Evolutionary conservation across 30 jellyfish, hydroid and myxozoan genomes (phyloP).

Genomic region (Pseudorhiza aurosa): DNA sequence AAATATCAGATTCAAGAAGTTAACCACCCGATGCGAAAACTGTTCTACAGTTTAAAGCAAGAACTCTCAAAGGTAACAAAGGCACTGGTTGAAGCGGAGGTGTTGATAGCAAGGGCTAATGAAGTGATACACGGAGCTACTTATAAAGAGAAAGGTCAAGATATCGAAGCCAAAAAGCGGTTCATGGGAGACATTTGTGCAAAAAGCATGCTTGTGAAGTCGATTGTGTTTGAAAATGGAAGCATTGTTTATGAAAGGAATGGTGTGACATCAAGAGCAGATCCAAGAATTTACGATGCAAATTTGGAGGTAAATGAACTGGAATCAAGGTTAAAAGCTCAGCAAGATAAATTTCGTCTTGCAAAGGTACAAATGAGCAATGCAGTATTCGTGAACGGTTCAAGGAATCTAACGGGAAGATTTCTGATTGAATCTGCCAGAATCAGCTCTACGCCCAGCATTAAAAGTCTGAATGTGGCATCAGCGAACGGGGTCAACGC

Average conservation of each 20-base stretch:
- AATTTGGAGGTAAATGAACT: neutral
- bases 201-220: neutral
- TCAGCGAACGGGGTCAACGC: neutral
- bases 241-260: constrained; percentile 23
- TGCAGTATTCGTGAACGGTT: neutral
- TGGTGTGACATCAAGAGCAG: constrained; percentile 1
- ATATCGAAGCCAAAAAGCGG: constrained; percentile 17
- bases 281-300: neutral
- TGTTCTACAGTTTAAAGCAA: constrained; percentile 4
- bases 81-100: neutral
- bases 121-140: constrained; percentile 9
- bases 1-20: constrained; percentile 20
- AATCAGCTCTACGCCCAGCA: neutral
- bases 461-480: neutral
- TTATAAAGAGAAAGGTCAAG: neutral
- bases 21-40: constrained; percentile 39
- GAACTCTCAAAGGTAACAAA: constrained; percentile 2
- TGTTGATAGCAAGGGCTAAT: neutral
- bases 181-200: neutral
- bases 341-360: neutral
- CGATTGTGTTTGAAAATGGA: constrained; percentile 6
- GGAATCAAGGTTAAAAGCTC: neutral
- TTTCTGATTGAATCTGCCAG: neutral
- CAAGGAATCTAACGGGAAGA: neutral
- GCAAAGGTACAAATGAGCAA: neutral